Base-by-base conservation (phyloP, 2,113 vertebrate genomes). In the Rhadina sibilatrix region DNA sequence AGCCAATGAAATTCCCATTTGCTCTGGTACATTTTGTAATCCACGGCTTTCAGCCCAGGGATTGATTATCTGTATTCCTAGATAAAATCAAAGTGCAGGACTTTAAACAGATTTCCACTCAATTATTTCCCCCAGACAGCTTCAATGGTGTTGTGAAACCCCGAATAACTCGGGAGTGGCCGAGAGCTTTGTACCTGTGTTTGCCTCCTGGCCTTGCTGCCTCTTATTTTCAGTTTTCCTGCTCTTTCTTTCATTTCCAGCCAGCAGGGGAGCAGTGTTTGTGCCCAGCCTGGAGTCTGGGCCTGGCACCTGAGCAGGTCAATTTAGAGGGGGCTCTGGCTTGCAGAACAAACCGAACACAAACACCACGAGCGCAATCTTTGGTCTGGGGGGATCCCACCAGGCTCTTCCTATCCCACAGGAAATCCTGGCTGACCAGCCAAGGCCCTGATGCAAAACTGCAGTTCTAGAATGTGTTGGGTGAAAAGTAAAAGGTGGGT, bases 11-110 rank as follows among this genome's bases (percentile, higher is more conserved):
- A 69, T 68, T 60, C 87, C 65, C 82, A 68, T 90, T 96, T 93
- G 84, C 85, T 85, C 53, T 9, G 78, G 44, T 68, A 25, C 37
- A 2, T 85, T 87, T 68, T 66, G 87, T 93, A 79, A 94, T 87
- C 70, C 78, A 5, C 49, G 53, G 92, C 65, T 87, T 75, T 72
- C 90, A 93, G 78, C 21, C 35, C 61, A n/a, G 84, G 89, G 78
- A 93, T 92, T 77, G 93, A 95, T 93, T 93, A 85, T 91, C 82
- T 82, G 82, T 63, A 89, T 91, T 94, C 60, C 68, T 25, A 76
- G 94, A 95, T 95, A 90, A 90, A 94, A 96, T 91, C 90, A 76
- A 93, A 91, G 87, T 1, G 3, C 64, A 76, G 57, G 79, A n/a
- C 70, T 95, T 96, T 56, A 56, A 79, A 31, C 44, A 85, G 87